Base-by-base conservation (phyloP, 2,888 invertebrate genomes). In the Spilosoma lubricipeda region DNA sequence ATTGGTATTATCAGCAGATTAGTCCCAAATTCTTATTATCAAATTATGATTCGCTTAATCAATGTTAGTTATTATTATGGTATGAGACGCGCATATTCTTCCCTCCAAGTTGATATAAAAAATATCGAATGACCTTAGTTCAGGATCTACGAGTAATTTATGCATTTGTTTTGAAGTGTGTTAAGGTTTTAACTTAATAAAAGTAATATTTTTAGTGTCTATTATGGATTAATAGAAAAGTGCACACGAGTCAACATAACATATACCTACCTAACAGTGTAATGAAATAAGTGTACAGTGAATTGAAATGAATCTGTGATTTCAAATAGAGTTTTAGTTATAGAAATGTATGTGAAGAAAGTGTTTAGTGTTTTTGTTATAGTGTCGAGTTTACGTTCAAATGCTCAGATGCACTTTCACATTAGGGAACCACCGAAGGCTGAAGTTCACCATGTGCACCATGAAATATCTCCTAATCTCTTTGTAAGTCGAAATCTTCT, bases 1-100 rank as follows among this genome's bases (percentile, higher is more conserved):
- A 89, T 80, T 80, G 73, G 70, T 74, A 78, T 89, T 90, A 92
- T 91, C 89, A 69, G 72, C 72, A 86, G 87, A 89, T 90, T 87
- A 83, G 67, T 79, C 79, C 70, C 76, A 76, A 88, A 88, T 87
- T 85, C 89, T 85, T 81, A 78, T 72, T 82, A 87, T 83, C 85
- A 83, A 84, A 83, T 86, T 89, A 90, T 89, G 86, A 88, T 88
- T 85, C 82, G 67, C 56, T 69, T 75, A 78, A 76, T 79, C 70
- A 70, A 63, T 70, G 63, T 76, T 68, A 45, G 67, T 56, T 67
- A 52, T 72, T 52, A 65, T 45, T 36, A 71, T 48, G 65, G 39
- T 59, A 67, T 23, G 36, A 70, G 23, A 69, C 42, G 66, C 69
- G 69, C 48, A 36, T 48, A 66, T 70, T 42, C 27, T 33, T 23